Evolutionary conservation across 1,140 invertebrate genomes (phyloP), one percentile per base, ranked within the genome.

Genomic region (Zophobas morio): DNA sequence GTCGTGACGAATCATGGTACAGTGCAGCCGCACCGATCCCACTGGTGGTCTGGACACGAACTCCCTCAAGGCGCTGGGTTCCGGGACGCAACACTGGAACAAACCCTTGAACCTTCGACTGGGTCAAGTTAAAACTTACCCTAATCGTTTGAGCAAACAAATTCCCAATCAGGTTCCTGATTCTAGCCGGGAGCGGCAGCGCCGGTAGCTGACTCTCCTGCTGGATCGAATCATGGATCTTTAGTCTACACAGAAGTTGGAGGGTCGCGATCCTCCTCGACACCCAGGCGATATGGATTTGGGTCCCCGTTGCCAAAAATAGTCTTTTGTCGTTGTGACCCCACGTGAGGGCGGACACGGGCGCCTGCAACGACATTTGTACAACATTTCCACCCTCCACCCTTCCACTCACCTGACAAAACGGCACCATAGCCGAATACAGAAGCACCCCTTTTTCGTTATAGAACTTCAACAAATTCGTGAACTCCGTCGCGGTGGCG

Each of bases 121-220:
- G 4, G 49, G n/a, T 5, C 49, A 20, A 6, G 49, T 20, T n/a
- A 3, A 46, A 57, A 87, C 87, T 89, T 88, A 97, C 96, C 89
- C 95, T 90, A 83, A 99, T 96, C n/a, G 98, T 99, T 87, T 97
- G 96, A 83, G 95, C 94, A 89, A 98, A 99, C 51, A 99, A 90
- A 86, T 95, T 95, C 78, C 93, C 91, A 77, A 99, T 92, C 6
- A 95, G 91, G 73, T 93, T 92, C 84, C 94, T 92, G 79, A 99
- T 90, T 79, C 96, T 90, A 73, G 92, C 90, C 46, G 98, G 98
- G 60, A 99, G 88, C 53, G 96, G 96, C 82, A 99, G 87, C 75
- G 90, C 87, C 72, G 90, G 86, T 81, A 94, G 82, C 83, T 91
- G 87, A 87, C 89, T 82, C 71, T 91, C 90, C 84, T 84, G 76